phyloP scores from a whole-genome alignment of 2,888 invertebrate species.

The Hirtodrosophila histrioides region DNA sequence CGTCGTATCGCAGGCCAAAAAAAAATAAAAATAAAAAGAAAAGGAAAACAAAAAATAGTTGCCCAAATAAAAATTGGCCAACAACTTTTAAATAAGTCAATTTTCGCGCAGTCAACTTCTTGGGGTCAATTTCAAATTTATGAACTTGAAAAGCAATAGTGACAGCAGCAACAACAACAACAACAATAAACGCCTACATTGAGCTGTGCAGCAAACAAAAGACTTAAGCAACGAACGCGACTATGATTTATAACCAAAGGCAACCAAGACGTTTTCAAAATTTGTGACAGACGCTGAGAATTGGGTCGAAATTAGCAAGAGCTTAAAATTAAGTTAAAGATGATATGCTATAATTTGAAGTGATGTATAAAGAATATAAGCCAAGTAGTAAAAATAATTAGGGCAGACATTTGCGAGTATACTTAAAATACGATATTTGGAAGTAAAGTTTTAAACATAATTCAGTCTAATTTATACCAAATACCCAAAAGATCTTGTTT shows the following conservation, averaged over 20 bases:
- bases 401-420: neutral
- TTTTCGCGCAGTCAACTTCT: conserved; percentile 29
- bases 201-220: conserved; percentile 33
- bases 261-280: conserved; percentile 36
- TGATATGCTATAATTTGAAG: conserved; percentile 32
- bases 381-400: neutral
- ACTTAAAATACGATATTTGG: too few species aligned
- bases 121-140: conserved; percentile 57
- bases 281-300: conserved; percentile 62
- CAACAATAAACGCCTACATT: conserved; percentile 16
- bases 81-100: conserved; percentile 28
- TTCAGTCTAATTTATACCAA: too few species aligned
- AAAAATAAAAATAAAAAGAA: neutral
- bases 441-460: too few species aligned
- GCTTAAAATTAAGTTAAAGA: conserved; percentile 33
- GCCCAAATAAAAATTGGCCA: conserved; percentile 16
- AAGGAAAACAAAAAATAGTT: neutral
- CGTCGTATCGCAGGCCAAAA: conserved; percentile 12
- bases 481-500: too few species aligned
- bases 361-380: neutral
- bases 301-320: conserved; percentile 72
- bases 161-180: conserved; percentile 25
- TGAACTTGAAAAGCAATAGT: conserved; percentile 58
- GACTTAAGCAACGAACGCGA: conserved; percentile 47
- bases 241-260: conserved; percentile 65